Evolutionary conservation across 2,888 invertebrate genomes (phyloP).

Genomic region (Caenorhabditis angaria): DNA sequence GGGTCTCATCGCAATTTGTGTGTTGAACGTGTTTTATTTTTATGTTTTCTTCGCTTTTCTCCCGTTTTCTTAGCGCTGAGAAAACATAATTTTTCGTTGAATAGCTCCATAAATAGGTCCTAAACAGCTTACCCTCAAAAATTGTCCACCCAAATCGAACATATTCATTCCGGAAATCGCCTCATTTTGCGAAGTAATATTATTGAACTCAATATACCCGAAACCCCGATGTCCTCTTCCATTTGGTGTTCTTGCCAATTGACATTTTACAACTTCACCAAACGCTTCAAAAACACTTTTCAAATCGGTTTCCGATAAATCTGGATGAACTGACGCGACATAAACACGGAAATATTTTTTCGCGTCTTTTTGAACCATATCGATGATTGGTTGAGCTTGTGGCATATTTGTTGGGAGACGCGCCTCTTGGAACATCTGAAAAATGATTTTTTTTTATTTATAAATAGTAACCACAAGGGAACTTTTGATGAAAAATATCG

Average conservation of each 20-base stretch:
- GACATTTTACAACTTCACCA: slow-evolving; percentile 92
- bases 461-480: too few relatives aligned
- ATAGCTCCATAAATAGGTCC: too few relatives aligned
- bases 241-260: slow-evolving; percentile 84
- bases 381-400: slow-evolving; percentile 98
- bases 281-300: slow-evolving; percentile 99
- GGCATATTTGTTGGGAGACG: slow-evolving; percentile 86
- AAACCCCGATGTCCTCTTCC: slow-evolving; percentile 80
- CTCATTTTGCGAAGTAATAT: slow-evolving; percentile 89
- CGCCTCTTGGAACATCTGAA: slow-evolving; percentile 43
- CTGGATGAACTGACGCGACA: slow-evolving; percentile 95
- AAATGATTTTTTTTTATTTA: too few relatives aligned
- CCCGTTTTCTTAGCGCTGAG: too few relatives aligned
- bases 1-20: too few relatives aligned
- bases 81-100: too few relatives aligned
- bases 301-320: slow-evolving; percentile 94
- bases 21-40: too few relatives aligned
- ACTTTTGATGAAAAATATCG: too few relatives aligned
- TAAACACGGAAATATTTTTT: slow-evolving; percentile 79
- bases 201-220: slow-evolving; percentile 97
- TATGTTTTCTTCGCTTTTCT: too few relatives aligned
- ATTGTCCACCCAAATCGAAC: slow-evolving; percentile 97
- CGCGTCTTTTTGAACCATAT: slow-evolving; percentile 96
- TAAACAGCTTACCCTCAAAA: slow-evolving; percentile 85
- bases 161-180: slow-evolving; percentile 98